Evolutionary conservation across 2,797 vertebrate species (phyloP), one percentile per base, ranked within the genome.

Genomic region (Pogonophryne albipinna): DNA sequence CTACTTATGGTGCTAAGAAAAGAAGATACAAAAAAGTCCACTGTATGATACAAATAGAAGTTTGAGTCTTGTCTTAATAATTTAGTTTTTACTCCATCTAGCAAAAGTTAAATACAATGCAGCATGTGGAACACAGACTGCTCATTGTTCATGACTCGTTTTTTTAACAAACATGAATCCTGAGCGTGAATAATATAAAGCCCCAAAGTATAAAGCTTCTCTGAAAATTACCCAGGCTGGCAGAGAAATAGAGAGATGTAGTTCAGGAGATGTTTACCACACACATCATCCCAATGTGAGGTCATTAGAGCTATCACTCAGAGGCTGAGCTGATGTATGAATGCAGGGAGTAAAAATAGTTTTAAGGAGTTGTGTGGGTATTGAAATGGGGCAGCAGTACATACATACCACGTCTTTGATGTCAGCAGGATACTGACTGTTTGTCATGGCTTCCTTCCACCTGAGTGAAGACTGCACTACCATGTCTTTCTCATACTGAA

Each of bases 391-490:
- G 77, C 66, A 76, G 77, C 66, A 76, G 71, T 71, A 27, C 12
- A 0, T 71, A 27, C 12, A 0, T 31, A 74, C 34, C 50, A 60
- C 51, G 50, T 80, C 85, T 93, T 91, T 88, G 77, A 89, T 90
- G 83, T 90, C 81, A 84, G 89, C 77, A 80, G 79, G 80, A 77
- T 85, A 84, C 82, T 82, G 65, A 78, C 60, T 61, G 49, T 70
- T 85, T 79, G 71, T 73, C 66, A 57, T 50, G 63, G 77, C 71
- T 42, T 80, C 62, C 27, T 58, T 70, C 34, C 60, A 85, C 64
- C 49, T 59, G 3, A 6, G 17, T 34, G 49, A 59, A 76, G 64
- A 51, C 49, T 7, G 9, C 3, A 15, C 67, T 34, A 52, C 59
- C 51, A 10, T 44, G 51, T 65, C 44, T 74, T 51, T 19, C 66